phyloP scores from a whole-genome alignment of 2,797 vertebrate species.

The Diceros bicornis region DNA sequence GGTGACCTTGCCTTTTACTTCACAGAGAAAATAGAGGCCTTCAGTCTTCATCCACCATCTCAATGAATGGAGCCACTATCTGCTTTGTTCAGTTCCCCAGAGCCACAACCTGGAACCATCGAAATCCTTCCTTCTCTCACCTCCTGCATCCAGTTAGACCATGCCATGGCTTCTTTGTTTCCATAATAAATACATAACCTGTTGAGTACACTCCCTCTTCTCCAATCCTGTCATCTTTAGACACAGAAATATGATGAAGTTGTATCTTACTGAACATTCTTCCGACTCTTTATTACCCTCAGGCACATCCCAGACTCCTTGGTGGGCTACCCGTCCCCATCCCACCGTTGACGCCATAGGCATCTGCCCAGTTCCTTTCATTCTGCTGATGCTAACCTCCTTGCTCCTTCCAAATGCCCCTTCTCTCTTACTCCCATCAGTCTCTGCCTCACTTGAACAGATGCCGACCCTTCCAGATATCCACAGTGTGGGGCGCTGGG shows the following conservation, averaged over 20 bases:
- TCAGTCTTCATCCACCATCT: not conserved
- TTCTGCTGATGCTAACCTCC: not conserved
- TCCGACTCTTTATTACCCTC: not conserved
- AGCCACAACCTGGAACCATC: not conserved
- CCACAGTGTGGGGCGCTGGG: not conserved
- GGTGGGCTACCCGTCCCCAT: accelerated
- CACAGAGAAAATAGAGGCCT: slow-evolving; percentile 15
- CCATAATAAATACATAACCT: not conserved
- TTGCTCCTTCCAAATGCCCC: not conserved
- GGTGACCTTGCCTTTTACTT: slow-evolving; percentile 65
- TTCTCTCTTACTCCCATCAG: not conserved
- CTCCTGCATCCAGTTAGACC: not conserved
- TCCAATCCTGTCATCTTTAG: not conserved
- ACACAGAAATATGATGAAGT: not conserved
- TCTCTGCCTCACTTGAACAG: not conserved
- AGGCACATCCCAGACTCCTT: too few relatives aligned
- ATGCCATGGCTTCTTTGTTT: not conserved
- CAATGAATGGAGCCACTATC: accelerated
- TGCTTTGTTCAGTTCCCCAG: not conserved
- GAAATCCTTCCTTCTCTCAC: not conserved
- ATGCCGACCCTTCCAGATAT: not conserved
- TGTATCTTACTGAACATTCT: too few relatives aligned
- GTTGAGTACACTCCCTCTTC: not conserved
- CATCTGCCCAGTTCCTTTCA: not conserved
- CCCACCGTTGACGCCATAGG: accelerated